Conservation (phyloP, 2,797 vertebrate genomes). For the Esox masquinongy region DNA sequence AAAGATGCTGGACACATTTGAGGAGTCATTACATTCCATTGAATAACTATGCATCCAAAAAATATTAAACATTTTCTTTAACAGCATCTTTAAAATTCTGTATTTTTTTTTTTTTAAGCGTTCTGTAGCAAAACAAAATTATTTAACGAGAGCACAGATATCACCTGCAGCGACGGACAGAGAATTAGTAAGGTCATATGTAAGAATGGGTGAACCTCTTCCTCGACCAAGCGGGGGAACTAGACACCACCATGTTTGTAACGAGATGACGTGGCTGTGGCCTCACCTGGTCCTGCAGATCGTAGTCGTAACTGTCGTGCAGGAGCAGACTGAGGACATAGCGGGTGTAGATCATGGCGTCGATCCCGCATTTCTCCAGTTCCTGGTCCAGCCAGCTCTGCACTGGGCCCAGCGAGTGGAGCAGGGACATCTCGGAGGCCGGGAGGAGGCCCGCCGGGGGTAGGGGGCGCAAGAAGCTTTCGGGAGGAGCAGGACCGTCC, state of each 20-base stretch:
- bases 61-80: too few species aligned
- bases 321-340: slow-evolving; percentile 99
- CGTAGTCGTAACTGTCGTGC: slow-evolving; percentile 97
- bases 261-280: too few species aligned
- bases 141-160: too few species aligned
- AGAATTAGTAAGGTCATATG: too few species aligned
- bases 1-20: too few species aligned
- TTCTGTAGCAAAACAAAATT: too few species aligned
- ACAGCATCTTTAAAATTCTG: too few species aligned
- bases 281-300: slow-evolving; percentile 97
- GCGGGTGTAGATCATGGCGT: slow-evolving; percentile 98
- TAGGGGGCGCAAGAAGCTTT: slow-evolving; percentile 85
- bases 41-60: too few species aligned
- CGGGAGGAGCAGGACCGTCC: slow-evolving; percentile 91
- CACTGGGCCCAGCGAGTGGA: slow-evolving; percentile 97
- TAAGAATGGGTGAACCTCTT: neutral
- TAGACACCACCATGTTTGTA: neutral
- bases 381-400: slow-evolving; percentile 99
- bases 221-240: neutral
- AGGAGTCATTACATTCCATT: too few species aligned
- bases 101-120: too few species aligned
- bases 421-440: slow-evolving; percentile 95
- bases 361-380: slow-evolving; percentile 99
- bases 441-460: slow-evolving; percentile 80
- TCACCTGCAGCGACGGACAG: too few species aligned